Evolutionary conservation across 2,113 vertebrate species (phyloP).

Genomic region (Xiphorhynchus elegans): DNA sequence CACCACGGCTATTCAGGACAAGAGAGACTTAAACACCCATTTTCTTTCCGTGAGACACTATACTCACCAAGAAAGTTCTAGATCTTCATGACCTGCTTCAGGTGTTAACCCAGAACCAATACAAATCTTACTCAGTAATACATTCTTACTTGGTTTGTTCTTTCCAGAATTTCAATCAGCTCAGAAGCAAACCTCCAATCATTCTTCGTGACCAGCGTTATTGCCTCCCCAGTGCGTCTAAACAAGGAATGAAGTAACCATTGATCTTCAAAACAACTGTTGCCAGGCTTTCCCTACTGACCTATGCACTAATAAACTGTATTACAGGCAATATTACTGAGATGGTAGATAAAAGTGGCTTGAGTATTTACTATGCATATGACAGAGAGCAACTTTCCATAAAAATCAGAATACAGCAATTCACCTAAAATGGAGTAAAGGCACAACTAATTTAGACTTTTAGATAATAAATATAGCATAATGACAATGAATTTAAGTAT

Average conservation of each 20-base stretch:
- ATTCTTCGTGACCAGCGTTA: conserved; percentile 88
- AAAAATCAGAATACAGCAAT: neutral
- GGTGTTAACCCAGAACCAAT: neutral
- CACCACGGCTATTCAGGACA: neutral
- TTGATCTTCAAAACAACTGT: neutral
- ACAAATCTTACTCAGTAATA: neutral
- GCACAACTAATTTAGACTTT: neutral
- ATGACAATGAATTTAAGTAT: neutral
- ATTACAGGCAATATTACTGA: neutral
- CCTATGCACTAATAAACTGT: neutral
- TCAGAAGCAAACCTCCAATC: conserved; percentile 89
- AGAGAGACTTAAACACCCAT: neutral
- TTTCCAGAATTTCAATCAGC: conserved; percentile 89
- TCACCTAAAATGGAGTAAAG: neutral
- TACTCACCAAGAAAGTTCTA: neutral
- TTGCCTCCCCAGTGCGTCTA: conserved; percentile 81
- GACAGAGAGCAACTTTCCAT: neutral
- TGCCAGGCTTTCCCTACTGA: neutral
- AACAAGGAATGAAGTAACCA: neutral
- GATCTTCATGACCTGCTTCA: neutral
- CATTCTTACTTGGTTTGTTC: conserved; percentile 85
- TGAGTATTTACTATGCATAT: neutral
- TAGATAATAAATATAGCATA: neutral
- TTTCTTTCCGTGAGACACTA: neutral
- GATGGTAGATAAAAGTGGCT: neutral